Evolutionary conservation across 2,113 vertebrate species (phyloP).

Genomic region (Uria aalge): DNA sequence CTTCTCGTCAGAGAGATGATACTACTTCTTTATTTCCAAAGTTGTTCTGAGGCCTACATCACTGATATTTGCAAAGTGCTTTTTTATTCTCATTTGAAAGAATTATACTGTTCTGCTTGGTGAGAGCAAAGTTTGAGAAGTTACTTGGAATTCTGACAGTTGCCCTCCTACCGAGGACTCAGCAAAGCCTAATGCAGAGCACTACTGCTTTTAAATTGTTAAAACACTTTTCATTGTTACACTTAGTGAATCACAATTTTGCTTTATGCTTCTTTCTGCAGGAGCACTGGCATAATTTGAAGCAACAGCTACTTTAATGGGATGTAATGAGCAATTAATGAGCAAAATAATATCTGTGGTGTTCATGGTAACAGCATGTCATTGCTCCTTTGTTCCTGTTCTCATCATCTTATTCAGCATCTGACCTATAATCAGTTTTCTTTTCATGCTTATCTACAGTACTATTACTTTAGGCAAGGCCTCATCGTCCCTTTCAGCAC

Average conservation of each 20-base stretch:
- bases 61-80: neutral
- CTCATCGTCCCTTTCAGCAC: neutral
- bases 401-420: neutral
- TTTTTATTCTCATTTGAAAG: neutral
- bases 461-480: conserved; percentile 15
- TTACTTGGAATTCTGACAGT: neutral
- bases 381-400: conserved; percentile 43
- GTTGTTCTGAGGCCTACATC: neutral
- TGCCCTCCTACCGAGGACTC: neutral
- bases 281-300: conserved; percentile 6
- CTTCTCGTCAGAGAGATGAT: neutral
- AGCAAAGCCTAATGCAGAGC: neutral
- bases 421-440: conserved; percentile 49
- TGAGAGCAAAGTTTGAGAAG: neutral
- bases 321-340: conserved; percentile 56
- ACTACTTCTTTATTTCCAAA: neutral
- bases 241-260: conserved; percentile 42
- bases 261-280: conserved; percentile 14
- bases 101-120: neutral
- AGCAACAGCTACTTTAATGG: conserved; percentile 31
- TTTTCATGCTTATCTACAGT: conserved; percentile 10
- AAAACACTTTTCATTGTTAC: neutral
- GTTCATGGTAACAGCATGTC: conserved; percentile 40
- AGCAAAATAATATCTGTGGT: conserved; percentile 57
- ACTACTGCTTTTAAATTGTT: conserved; percentile 1